These are phyloP conservation scores for Stenoptilia bipunctidactyla DNA, from an alignment of 2,888 invertebrate genomes.

Conservation along the genomic window DNA sequence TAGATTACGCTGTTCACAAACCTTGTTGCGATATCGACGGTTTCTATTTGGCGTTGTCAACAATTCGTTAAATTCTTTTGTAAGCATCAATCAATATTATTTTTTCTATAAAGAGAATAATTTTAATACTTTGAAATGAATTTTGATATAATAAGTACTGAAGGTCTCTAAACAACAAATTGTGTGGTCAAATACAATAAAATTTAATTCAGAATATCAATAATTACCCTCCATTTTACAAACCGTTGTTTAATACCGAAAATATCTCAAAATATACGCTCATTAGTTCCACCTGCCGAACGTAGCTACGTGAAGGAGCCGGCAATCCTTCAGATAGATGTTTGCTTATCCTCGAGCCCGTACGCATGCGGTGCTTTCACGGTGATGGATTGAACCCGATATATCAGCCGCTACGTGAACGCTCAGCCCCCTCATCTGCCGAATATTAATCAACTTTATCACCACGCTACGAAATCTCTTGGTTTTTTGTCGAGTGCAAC, in stretches of 20 bases:
- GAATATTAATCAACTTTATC: slow-evolving; percentile 40
- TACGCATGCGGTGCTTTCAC: slow-evolving; percentile 30
- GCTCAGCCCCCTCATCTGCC: slow-evolving; percentile 29
- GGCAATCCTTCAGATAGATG: slow-evolving; percentile 24
- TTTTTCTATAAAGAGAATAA: too few relatives aligned
- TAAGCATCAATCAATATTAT: slow-evolving; percentile 9
- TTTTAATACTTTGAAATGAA: too few relatives aligned
- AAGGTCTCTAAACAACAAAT: too few relatives aligned
- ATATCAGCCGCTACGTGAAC: slow-evolving; percentile 31
- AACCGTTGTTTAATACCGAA: slow-evolving; percentile 2
- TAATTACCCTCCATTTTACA: too few relatives aligned
- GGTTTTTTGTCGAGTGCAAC: slow-evolving; percentile 27
- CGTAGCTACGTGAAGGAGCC: background rate
- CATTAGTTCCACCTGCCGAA: too few relatives aligned
- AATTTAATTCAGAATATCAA: too few relatives aligned
- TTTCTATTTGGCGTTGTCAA: slow-evolving; percentile 33
- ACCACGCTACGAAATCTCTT: slow-evolving; percentile 21
- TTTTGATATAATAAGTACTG: too few relatives aligned
- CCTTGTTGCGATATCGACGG: slow-evolving; percentile 41
- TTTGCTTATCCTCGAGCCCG: slow-evolving; percentile 21
- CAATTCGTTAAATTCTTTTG: slow-evolving; percentile 21
- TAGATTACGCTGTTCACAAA: slow-evolving; percentile 55
- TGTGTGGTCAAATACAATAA: too few relatives aligned
- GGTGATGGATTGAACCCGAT: slow-evolving; percentile 41
- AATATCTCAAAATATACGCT: slow-evolving; percentile 4